Evolutionary conservation across 2,888 invertebrate species (phyloP), one percentile per base, ranked within the genome.

Genomic region (Epinotia demarniana): DNA sequence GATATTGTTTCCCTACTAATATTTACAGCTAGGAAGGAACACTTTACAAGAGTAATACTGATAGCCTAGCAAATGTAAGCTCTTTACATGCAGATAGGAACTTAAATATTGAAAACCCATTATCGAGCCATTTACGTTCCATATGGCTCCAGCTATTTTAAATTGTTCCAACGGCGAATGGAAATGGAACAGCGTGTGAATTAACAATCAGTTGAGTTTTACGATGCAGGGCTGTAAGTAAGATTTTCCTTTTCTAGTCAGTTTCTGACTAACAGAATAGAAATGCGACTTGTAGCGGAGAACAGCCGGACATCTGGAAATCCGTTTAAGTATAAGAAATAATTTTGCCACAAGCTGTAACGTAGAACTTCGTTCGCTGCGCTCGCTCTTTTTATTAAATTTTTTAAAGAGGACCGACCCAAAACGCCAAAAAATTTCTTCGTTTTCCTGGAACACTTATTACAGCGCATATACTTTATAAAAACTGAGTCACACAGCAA

Each of bases 61-160:
- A 8, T 57, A 55, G 55, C 55, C 18, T 18, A 19, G 18, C 23
- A 61, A 61, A 33, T 61, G 60, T 33, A 9, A 11, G 27, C 12
- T 39, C 46, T 16, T 43, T 61, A 53, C 43, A 55, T 62, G 68
- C 63, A 60, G 39, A 74, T n/a, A 63, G n/a, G 46, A 46, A 66
- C n/a, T 58, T 64, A 60, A 74, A 75, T 75, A 75, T 70, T 64
- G 64, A 53, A 71, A 75, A 71, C 18, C 69, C 64, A 74, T 70
- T 74, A 74, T 18, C n/a, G 13, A 23, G 12, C 58, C 66, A 72
- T 72, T 66, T 60, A 23, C 68, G 55, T 60, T 39, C 39, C 43
- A 12, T 68, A 49, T 18, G 23, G 61, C 67, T 13, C 64, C 18
- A 33, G 33, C 33, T n/a, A 43, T 57, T 63, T 49, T 58, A 60